Percentiles rank a stretch among this genome's conserved stretches.
Evolutionary conservation across 2,797 vertebrate genomes (phyloP).

Genomic region (Ctenochaetus hawaiiensis): DNA sequence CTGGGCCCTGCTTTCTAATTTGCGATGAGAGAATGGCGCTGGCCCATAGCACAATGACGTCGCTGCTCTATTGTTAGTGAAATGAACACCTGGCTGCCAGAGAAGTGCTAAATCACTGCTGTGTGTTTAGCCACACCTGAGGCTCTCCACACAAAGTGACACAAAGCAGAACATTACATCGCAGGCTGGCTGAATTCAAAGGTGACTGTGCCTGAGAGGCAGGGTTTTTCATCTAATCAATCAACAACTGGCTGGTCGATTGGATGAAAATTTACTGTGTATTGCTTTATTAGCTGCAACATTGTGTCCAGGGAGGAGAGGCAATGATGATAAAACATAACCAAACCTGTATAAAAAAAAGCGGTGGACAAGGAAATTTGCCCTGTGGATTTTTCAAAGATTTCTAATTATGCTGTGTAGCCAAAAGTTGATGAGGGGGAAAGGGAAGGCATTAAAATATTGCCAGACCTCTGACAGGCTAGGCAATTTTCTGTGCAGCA

Average conservation of each 20-base stretch:
- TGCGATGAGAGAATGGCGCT: slow-evolving; percentile 78
- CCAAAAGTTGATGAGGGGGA: slow-evolving; percentile 27
- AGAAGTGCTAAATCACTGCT: slow-evolving; percentile 80
- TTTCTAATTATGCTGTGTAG: slow-evolving; percentile 38
- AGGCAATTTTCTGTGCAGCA: slow-evolving; percentile 31
- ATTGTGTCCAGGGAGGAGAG: slow-evolving; percentile 28
- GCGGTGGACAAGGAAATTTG: slow-evolving; percentile 8
- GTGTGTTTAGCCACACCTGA: slow-evolving; percentile 73
- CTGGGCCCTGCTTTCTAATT: slow-evolving; percentile 74
- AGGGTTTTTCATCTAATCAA: slow-evolving; percentile 29
- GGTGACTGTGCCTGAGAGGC: slow-evolving; percentile 27
- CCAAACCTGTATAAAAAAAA: slow-evolving; percentile 17
- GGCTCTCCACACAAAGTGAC: slow-evolving; percentile 58
- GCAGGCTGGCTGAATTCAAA: slow-evolving; percentile 53
- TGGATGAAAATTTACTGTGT: slow-evolving; percentile 15
- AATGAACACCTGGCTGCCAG: slow-evolving; percentile 89
- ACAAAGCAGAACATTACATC: slow-evolving; percentile 71
- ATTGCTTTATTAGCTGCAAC: slow-evolving; percentile 12
- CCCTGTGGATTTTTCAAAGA: slow-evolving; percentile 1
- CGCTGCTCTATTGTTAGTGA: slow-evolving; percentile 85
- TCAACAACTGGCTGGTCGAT: not conserved
- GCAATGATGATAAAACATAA: slow-evolving; percentile 6
- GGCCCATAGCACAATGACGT: slow-evolving; percentile 78
- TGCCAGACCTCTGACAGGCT: slow-evolving; percentile 30
- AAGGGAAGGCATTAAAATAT: slow-evolving; percentile 24